Conservation (phyloP, 2,888 invertebrate species). For the Rhaphigaster nebulosa region DNA sequence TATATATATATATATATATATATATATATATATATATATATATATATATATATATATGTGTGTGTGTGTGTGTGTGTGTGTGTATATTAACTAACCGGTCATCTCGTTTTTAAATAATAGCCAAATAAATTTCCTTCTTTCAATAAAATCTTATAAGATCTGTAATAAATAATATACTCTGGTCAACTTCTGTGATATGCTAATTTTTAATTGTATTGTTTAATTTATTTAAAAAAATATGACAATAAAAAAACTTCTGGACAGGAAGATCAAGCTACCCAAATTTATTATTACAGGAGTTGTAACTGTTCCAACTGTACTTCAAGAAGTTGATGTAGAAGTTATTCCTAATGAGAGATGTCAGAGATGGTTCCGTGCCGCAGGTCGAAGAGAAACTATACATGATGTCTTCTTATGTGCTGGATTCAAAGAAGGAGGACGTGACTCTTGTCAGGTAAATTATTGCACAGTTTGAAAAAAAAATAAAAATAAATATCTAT, state of each 20-base stretch:
- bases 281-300: slow-evolving; percentile 67
- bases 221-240: no score
- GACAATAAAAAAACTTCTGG: not conserved
- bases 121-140: no score
- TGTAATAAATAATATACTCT: not conserved
- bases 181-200: not conserved
- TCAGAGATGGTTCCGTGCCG: slow-evolving; percentile 92
- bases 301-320: slow-evolving; percentile 84
- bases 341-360: slow-evolving; percentile 91
- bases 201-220: not conserved
- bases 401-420: slow-evolving; percentile 94
- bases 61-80: no score
- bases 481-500: not conserved
- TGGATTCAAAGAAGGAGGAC: slow-evolving; percentile 88
- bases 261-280: not conserved
- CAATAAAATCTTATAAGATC: not conserved
- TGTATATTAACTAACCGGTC: not conserved
- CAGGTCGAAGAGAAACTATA: slow-evolving; percentile 90
- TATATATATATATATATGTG: no score
- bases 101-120: no score
- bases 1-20: no score
- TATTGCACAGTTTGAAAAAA: not conserved
- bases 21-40: no score
- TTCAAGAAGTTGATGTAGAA: slow-evolving; percentile 74
- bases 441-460: slow-evolving; percentile 74